These are phyloP conservation scores for Hydraecia micacea DNA, from an alignment of 2,888 invertebrate genomes.

Conservation along the genomic window DNA sequence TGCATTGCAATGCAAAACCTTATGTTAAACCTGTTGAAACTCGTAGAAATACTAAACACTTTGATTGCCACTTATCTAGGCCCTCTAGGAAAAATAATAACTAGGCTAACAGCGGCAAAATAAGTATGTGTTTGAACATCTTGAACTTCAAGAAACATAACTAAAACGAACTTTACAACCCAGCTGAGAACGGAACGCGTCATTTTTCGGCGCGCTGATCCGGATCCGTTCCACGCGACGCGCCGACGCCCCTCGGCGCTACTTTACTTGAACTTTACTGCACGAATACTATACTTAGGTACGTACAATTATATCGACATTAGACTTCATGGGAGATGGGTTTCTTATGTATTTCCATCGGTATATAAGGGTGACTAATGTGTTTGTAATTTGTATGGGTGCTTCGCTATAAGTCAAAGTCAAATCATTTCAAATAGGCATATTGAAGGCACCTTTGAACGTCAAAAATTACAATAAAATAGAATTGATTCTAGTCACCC, in stretches of 20 bases:
- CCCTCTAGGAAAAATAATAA: too few species aligned
- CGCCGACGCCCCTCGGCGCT: slow-evolving; percentile 74
- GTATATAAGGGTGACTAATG: slow-evolving; percentile 30
- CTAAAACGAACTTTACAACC: slow-evolving; percentile 24
- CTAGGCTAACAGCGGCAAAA: neutral
- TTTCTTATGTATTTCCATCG: slow-evolving; percentile 16
- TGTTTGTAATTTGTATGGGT: neutral
- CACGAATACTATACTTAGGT: slow-evolving; percentile 41
- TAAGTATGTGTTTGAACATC: neutral
- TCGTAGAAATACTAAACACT: neutral
- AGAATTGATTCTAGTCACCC: too few species aligned
- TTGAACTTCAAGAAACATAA: slow-evolving; percentile 26
- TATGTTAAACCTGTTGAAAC: neutral
- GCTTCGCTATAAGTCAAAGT: neutral
- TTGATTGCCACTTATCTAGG: neutral
- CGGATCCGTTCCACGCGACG: slow-evolving; percentile 76
- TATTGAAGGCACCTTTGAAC: too few species aligned
- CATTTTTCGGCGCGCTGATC: slow-evolving; percentile 73
- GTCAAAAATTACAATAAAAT: too few species aligned
- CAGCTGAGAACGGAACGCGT: slow-evolving; percentile 61
- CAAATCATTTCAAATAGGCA: too few species aligned
- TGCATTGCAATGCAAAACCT: neutral
- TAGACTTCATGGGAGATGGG: slow-evolving; percentile 49
- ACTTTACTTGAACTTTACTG: slow-evolving; percentile 73
- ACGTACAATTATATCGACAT: slow-evolving; percentile 56